phyloP scores from a whole-genome alignment of 2,113 vertebrate species.

The Melanerpes aurifrons region DNA sequence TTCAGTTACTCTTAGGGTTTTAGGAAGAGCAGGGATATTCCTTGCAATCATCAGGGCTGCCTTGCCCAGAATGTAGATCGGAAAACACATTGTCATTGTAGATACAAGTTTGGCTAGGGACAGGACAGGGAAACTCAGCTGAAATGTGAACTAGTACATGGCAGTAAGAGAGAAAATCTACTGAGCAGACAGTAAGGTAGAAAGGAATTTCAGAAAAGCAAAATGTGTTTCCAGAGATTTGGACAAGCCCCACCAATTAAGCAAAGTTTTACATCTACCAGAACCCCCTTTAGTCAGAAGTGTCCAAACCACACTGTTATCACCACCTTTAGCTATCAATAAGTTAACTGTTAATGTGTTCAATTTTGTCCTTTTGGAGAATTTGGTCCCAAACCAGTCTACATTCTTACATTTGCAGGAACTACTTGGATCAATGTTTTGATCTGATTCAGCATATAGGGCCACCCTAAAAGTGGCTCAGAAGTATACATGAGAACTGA shows the following conservation, averaged over 20 bases:
- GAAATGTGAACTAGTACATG: rapidly evolving
- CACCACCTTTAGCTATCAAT: neutral
- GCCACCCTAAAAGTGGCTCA: neutral
- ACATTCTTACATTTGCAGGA: neutral
- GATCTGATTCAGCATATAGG: neutral
- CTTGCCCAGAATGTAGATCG: too few species aligned
- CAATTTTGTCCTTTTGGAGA: neutral
- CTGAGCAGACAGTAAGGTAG: neutral
- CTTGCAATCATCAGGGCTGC: neutral
- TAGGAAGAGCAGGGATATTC: neutral
- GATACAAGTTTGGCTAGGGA: neutral
- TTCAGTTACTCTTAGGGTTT: neutral
- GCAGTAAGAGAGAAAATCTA: neutral
- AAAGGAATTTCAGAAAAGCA: neutral
- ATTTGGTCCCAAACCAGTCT: neutral
- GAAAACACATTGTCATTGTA: neutral
- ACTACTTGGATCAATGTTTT: neutral
- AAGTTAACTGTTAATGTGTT: neutral
- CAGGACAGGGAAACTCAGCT: neutral
- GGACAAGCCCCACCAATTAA: neutral
- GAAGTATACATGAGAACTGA: neutral
- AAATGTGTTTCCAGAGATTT: neutral
- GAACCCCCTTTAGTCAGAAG: neutral
- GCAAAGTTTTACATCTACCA: neutral
- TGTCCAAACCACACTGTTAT: neutral